phyloP scores from a whole-genome alignment of 2,888 invertebrate genomes.

The Drosophila koepferae region DNA sequence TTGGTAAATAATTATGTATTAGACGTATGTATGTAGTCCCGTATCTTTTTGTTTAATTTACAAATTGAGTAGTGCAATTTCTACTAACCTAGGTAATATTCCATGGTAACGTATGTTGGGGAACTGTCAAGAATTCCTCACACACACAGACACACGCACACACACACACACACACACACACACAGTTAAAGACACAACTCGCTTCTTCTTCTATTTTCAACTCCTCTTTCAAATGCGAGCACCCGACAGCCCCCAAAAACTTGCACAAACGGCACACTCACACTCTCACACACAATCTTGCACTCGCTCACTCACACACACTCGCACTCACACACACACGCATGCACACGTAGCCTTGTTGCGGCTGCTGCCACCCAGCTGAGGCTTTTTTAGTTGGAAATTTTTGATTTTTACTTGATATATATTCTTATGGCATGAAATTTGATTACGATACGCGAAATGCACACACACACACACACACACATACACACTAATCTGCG shows the following conservation, averaged over 20 bases:
- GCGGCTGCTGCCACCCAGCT: constrained; percentile 69
- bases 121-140: constrained; percentile 73
- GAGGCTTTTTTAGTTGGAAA: constrained; percentile 71
- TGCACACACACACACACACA: constrained; percentile 33
- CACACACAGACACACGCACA: constrained; percentile 17
- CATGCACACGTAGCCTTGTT: constrained; percentile 47
- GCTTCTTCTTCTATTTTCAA: constrained; percentile 58
- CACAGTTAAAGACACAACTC: constrained; percentile 65
- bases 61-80: constrained; percentile 45
- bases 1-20: constrained; percentile 20
- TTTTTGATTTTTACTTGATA: constrained; percentile 73
- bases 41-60: constrained; percentile 59
- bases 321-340: constrained; percentile 26
- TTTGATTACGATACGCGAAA: constrained; percentile 51
- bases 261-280: constrained; percentile 55
- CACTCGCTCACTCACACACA: constrained; percentile 44
- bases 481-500: constrained; percentile 21
- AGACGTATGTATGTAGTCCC: constrained; percentile 31
- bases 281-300: constrained; percentile 39
- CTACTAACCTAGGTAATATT: constrained; percentile 84
- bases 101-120: constrained; percentile 80
- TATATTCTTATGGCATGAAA: constrained; percentile 53
- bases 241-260: constrained; percentile 57
- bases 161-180: constrained; percentile 26
- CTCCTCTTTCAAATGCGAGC: constrained; percentile 58